Conservation (phyloP, 1,140 invertebrate genomes). For the Mycetomoellerius zeteki region DNA sequence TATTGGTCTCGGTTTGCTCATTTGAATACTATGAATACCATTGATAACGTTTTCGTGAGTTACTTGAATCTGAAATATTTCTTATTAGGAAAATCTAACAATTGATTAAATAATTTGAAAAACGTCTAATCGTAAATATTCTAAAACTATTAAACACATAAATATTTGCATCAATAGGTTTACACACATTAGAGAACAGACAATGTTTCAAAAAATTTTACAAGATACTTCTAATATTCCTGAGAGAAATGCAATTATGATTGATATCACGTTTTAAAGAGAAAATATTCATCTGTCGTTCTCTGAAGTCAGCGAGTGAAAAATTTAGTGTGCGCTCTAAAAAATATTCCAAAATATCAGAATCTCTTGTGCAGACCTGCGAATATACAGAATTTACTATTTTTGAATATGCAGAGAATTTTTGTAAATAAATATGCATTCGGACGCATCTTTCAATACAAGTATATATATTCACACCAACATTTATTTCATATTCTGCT, state of each 20-base stretch:
- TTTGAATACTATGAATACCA: background rate
- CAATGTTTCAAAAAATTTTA: background rate
- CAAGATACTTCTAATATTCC: background rate
- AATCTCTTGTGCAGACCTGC: background rate
- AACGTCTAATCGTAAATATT: background rate
- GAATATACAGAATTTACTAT: background rate
- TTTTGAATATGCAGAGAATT: background rate
- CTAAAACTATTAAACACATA: background rate
- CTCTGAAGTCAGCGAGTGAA: background rate
- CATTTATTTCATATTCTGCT: background rate
- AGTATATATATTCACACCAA: background rate
- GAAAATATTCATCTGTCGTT: background rate
- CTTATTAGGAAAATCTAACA: background rate
- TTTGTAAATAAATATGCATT: constrained; percentile 8
- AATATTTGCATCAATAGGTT: background rate
- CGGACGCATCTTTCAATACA: constrained; percentile 3
- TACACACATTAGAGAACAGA: background rate
- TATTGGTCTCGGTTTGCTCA: background rate
- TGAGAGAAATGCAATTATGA: background rate
- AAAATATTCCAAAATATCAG: background rate
- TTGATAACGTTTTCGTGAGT: background rate
- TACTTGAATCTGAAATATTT: constrained; percentile 17
- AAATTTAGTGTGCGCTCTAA: constrained; percentile 7
- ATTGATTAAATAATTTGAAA: background rate
- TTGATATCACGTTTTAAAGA: constrained; percentile 13